Evolutionary conservation across 2,113 vertebrate genomes (phyloP).

Genomic region (Kryptolebias marmoratus): DNA sequence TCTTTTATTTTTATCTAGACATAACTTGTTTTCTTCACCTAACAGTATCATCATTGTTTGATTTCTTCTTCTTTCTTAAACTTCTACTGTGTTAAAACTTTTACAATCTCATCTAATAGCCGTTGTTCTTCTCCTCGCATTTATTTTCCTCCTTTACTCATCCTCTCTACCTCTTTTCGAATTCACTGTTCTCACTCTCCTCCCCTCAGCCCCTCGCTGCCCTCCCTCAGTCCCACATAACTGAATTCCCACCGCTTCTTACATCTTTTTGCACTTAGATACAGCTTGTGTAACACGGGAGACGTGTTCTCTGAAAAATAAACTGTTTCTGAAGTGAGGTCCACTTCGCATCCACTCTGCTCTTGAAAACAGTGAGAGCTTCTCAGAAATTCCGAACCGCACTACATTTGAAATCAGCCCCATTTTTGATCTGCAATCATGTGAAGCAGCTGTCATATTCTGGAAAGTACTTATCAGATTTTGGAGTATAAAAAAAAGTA

Average conservation of each 20-base stretch:
- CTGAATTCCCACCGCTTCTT: slow-evolving; percentile 74
- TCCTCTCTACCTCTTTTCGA: slow-evolving; percentile 30
- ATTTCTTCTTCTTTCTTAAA: neutral
- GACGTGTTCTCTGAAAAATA: slow-evolving; percentile 73
- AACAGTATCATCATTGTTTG: slow-evolving; percentile 7
- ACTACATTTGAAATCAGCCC: slow-evolving; percentile 22
- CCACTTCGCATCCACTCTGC: slow-evolving; percentile 47
- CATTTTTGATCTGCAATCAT: slow-evolving; percentile 22
- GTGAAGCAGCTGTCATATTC: slow-evolving; percentile 27
- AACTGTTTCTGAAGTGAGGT: slow-evolving; percentile 61
- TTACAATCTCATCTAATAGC: slow-evolving; percentile 30
- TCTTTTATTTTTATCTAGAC: neutral
- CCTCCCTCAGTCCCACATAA: slow-evolving; percentile 69
- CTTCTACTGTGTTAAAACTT: neutral
- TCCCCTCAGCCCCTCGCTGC: slow-evolving; percentile 57
- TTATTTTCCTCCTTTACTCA: slow-evolving; percentile 19
- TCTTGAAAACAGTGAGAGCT: slow-evolving; percentile 30
- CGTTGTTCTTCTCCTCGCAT: slow-evolving; percentile 11
- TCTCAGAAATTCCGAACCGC: slow-evolving; percentile 34
- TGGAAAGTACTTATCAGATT: slow-evolving; percentile 31
- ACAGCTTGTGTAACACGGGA: slow-evolving; percentile 72
- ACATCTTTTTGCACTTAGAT: slow-evolving; percentile 80
- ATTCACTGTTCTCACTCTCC: slow-evolving; percentile 54
- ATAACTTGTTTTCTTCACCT: neutral
- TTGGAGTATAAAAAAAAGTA: neutral